phyloP scores from a whole-genome alignment of 2,797 vertebrate genomes.

The Rhinogobio ventralis region DNA sequence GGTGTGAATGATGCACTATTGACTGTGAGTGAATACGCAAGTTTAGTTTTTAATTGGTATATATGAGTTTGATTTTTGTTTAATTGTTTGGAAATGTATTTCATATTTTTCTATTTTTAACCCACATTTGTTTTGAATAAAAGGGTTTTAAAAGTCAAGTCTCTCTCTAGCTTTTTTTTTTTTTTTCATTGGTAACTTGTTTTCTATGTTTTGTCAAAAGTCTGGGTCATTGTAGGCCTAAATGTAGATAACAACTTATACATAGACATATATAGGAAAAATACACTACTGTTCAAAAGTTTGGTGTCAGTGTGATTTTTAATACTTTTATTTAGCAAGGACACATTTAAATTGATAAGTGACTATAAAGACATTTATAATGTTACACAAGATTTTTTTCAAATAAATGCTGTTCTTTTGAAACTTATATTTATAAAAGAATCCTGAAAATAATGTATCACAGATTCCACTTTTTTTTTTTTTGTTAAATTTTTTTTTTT shows the following conservation, averaged over 20 bases:
- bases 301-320: not conserved
- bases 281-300: not conserved
- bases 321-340: not conserved
- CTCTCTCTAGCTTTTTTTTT: not conserved
- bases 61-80: no score
- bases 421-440: not conserved
- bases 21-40: not conserved
- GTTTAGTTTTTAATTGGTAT: not conserved
- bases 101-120: no score
- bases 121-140: no score
- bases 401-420: not conserved
- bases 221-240: not conserved
- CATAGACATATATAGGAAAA: not conserved
- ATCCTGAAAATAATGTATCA: not conserved
- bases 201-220: not conserved
- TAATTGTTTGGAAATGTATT: no score
- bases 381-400: not conserved
- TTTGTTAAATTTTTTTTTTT: not conserved
- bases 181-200: not conserved
- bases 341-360: not conserved
- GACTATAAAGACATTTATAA: not conserved
- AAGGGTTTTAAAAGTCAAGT: no score
- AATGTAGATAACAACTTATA: not conserved
- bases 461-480: not conserved
- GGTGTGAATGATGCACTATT: not conserved